Base-by-base conservation (phyloP, 2,113 vertebrate genomes). In the Xenopus laevis region DNA sequence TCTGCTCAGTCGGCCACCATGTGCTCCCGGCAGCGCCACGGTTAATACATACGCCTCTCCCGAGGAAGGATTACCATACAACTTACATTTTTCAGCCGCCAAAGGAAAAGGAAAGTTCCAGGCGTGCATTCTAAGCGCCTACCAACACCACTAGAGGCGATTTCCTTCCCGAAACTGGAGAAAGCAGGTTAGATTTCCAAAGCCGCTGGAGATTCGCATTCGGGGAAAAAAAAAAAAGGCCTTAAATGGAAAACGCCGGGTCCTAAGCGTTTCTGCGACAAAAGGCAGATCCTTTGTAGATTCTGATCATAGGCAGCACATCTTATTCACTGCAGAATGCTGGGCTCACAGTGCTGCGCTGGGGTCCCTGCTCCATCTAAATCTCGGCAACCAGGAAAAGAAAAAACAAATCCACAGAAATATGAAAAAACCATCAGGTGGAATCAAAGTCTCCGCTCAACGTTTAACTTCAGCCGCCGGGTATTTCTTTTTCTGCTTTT, bases 1-100 rank as follows among this genome's bases (percentile, higher is more conserved):
- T 50, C 15, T 13, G 6, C 11, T 13, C 18, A 47, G 12, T 46
- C 2, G 9, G 17, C n/a, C 9, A 46, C 23, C 20, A 59, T 40
- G 40, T 47, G 21, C 57, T 46, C 7, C 18, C 58, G 33, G 33
- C 64, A 47, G 5, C 0, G 18, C 55, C 33, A 15, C n/a, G 55
- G 1, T 33, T 40, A 40, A 40, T 40, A 10, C 15, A 60, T 20
- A 18, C 44, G 23, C 73, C 72, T 63, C 55, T 67, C 13, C 16
- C 46, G 61, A 67, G 46, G 65, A 40, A 75, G 65, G 65, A 30
- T 62, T 13, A 17, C 62, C 27, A 5, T 17, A 40, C 50, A 75
- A 75, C 73, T 75, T 75, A 75, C 73, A 75, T 75, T 75, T 75
- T 68, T 75, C 73, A n/a, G 73, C 58, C 58, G 57, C 58, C 73